phyloP scores from a whole-genome alignment of 2,888 invertebrate genomes.

The Ellobium chinense region DNA sequence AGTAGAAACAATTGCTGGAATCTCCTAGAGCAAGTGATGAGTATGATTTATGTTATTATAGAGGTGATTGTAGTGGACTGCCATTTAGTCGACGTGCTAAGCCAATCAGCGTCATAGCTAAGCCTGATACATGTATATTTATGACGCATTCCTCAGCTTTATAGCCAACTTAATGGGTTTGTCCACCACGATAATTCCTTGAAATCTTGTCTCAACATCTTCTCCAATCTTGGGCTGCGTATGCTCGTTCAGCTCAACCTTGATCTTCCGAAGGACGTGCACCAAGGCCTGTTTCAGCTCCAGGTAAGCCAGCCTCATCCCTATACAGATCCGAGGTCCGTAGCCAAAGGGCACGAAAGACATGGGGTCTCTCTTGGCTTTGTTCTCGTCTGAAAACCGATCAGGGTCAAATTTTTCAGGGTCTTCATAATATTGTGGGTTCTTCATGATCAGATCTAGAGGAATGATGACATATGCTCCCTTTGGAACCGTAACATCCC shows the following conservation, averaged over 20 bases:
- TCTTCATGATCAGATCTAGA: not conserved
- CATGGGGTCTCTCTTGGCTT: not conserved
- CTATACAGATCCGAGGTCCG: slow-evolving; percentile 12
- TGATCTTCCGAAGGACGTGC: not conserved
- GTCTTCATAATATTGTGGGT: not conserved
- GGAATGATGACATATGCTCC: not conserved
- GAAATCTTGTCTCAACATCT: not conserved
- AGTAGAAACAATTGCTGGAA: not conserved
- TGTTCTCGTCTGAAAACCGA: slow-evolving; percentile 9
- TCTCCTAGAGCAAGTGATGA: no score
- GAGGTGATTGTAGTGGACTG: no score
- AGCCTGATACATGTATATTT: not conserved
- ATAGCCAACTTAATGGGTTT: not conserved
- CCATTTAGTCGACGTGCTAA: no score
- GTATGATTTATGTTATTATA: no score
- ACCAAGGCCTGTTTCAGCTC: not conserved
- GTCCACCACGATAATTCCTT: not conserved
- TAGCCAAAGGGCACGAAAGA: slow-evolving; percentile 11
- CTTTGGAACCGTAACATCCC: not conserved
- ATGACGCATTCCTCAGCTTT: not conserved
- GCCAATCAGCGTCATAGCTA: no score
- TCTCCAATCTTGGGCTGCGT: not conserved
- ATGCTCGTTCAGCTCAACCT: slow-evolving; percentile 6
- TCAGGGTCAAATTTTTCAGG: slow-evolving; percentile 22
- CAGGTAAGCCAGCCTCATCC: not conserved